A percentile compares a stretch with the other conserved stretches of the same genome.
Conservation (phyloP, 2,797 vertebrate genomes). For the Amblyraja radiata region DNA sequence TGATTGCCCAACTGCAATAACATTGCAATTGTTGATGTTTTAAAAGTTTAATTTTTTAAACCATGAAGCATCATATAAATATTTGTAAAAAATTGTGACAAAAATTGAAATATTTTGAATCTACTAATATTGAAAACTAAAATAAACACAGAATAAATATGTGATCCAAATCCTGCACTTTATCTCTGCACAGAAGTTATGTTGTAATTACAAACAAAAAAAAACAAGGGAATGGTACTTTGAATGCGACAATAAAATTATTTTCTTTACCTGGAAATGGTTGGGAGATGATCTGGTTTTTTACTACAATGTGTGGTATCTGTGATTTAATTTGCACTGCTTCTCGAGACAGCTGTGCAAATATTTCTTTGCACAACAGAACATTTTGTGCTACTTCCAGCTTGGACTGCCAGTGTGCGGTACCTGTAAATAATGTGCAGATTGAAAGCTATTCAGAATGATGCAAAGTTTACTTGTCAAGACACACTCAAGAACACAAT, state of each 20-base stretch:
- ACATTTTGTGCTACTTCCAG: conserved; percentile 93
- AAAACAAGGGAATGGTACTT: neutral
- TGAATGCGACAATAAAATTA: neutral
- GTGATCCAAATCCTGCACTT: neutral
- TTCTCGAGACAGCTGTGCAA: conserved; percentile 91
- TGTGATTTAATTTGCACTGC: conserved; percentile 97
- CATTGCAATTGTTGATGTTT: neutral
- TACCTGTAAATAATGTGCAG: conserved; percentile 56
- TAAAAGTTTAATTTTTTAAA: neutral
- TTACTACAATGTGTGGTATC: conserved; percentile 96
- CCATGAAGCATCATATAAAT: neutral
- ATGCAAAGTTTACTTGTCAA: neutral
- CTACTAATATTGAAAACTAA: neutral
- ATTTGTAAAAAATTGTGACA: neutral
- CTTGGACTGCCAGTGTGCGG: conserved; percentile 84
- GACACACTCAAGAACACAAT: neutral
- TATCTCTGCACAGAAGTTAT: neutral
- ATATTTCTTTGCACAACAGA: conserved; percentile 94
- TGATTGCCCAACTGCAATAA: neutral
- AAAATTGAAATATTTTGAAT: neutral
- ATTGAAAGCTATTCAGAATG: neutral
- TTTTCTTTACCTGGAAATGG: conserved; percentile 80
- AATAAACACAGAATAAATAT: neutral
- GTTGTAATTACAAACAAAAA: too few relatives aligned
- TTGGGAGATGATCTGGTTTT: conserved; percentile 97